These are phyloP conservation scores for Stenolophus ochropezus DNA, from an alignment of 2,888 invertebrate species.

Conservation along the genomic window DNA sequence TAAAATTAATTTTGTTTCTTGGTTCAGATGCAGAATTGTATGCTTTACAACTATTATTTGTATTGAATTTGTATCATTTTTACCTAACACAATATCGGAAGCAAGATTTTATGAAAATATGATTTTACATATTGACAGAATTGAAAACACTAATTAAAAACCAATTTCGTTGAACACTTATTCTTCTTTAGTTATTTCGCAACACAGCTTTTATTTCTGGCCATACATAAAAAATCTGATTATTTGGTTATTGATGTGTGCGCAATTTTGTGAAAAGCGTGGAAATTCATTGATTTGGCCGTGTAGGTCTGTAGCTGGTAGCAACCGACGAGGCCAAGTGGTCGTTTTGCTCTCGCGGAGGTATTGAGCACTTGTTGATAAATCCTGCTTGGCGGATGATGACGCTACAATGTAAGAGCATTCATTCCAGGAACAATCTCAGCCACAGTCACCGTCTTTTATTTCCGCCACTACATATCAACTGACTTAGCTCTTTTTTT, in stretches of 20 bases:
- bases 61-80: too few relatives aligned
- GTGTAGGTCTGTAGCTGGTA: background rate
- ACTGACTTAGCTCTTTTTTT: constrained; percentile 27
- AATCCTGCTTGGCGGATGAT: constrained; percentile 11
- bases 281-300: constrained; percentile 1
- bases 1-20: too few relatives aligned
- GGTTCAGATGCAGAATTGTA: too few relatives aligned
- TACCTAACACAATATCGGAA: too few relatives aligned
- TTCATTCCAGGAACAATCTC: constrained; percentile 44
- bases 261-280: constrained; percentile 36
- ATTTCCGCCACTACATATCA: background rate
- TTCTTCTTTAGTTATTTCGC: background rate
- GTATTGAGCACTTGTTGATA: constrained; percentile 43
- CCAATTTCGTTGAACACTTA: too few relatives aligned
- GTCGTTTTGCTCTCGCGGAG: background rate
- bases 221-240: constrained; percentile 14
- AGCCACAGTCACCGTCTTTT: constrained; percentile 19
- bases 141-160: too few relatives aligned
- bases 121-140: too few relatives aligned
- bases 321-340: background rate
- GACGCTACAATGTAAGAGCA: constrained; percentile 49
- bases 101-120: too few relatives aligned
- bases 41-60: too few relatives aligned
- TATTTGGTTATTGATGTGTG: background rate
- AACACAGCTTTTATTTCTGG: too few relatives aligned